Base-by-base conservation (phyloP, 2,797 vertebrate species). In the Sebastes cheni region DNA sequence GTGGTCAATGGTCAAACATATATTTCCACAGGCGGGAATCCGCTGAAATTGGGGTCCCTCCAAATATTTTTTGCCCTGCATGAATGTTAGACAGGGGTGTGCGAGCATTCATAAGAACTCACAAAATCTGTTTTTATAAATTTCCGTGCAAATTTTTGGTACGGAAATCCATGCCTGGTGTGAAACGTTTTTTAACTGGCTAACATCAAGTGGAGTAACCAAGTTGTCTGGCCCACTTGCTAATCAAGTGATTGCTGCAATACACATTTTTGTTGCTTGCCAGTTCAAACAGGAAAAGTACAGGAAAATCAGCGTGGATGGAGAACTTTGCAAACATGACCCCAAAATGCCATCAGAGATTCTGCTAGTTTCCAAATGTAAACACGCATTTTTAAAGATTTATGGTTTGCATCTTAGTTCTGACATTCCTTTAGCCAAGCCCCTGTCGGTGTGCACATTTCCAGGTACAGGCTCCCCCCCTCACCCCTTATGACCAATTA, bases 401-500 rank as follows among this genome's bases (percentile, higher is more conserved):
- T 11, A 16, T 8, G n/a, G 5, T 32, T 32, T 61, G 5, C 2
- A 4, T 18, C 13, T 71, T 4, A 2, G n/a, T 22, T 18, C n/a
- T 58, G 7, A n/a, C 8, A 4, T 12, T 55, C 5, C 52, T 2
- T 30, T 9, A 30, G 34, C 32, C 16, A 4, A 56, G 30, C 55
- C n/a, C 16, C 5, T 16, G n/a, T 39, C 4, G 2, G 4, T 42
- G 59, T 56, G 50, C n/a, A n/a, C 25, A 18, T 18, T 18, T 74
- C 30, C 71, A 72, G 36, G 56, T 73, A 65, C 34, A 61, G 68
- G 30, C 5, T 0, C 13, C 6, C 55, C 16, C 29, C 34, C 5
- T 1, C 2, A 13, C 61, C 70, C 46, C 52, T 73, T 14, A 82
- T 70, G 72, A 81, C 67, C 86, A 86, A 60, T 88, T 79, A 86